Base-by-base conservation (phyloP, 92 coral and sea anemone genomes). In the Desmophyllum pertusum region DNA sequence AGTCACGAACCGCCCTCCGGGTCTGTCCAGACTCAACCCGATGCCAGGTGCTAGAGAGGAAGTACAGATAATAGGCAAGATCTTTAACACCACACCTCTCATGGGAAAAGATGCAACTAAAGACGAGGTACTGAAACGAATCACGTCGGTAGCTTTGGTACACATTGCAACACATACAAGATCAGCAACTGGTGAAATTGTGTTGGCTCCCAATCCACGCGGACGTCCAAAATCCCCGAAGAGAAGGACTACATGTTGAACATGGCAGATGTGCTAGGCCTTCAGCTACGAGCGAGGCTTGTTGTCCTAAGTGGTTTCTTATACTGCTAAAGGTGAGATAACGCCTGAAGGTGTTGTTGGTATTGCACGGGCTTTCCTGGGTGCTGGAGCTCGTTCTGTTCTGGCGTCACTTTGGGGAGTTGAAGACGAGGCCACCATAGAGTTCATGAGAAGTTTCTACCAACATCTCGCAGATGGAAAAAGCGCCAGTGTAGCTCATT, bases 311-410 rank as follows among this genome's bases (percentile, higher is more conserved):
- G 70, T 30, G 31, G n/a, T 9, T 14, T 65, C 39, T 11, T 17
- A 31, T 6, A 65, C 39, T 65, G 70, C 70, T n/a, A 33, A 36
- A 31, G 70, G 70, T 18, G 41, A 10, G 25, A 19, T 65, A 5
- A 65, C 39, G 35, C 23, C 81, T 18, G 84, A 79, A 46, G 84
- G 84, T 43, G 75, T 79, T 21, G 43, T 79, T 23, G 84, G 84
- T 31, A 79, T 79, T 29, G 84, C 84, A 2, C 42, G 84, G 39
- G 59, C 84, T 27, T 79, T 79, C 30, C 36, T 79, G 61, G 74
- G 31, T 64, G 84, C 84, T n/a, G 84, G 84, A 19, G 84, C 84
- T 35, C 73, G 84, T 35, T 79, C 84, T 64, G 84, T 79, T 17
- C 21, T 79, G 62, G 62, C 30, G 74, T 29, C 84, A 43, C 53